phyloP scores from a whole-genome alignment of 1,140 invertebrate genomes.

The Chrysomallon squamiferum region DNA sequence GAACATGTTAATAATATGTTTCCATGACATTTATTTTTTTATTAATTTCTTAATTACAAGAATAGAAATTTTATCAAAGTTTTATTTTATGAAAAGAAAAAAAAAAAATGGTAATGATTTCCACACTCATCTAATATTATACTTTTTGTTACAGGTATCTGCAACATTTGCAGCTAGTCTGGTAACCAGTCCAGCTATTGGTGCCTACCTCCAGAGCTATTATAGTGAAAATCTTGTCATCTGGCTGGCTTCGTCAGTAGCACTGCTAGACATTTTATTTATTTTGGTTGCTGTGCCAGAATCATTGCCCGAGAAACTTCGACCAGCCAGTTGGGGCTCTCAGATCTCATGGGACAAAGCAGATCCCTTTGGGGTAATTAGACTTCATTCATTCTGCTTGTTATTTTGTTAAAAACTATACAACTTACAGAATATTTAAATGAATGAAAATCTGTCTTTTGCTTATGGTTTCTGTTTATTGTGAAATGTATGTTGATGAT shows the following conservation, averaged over 20 bases:
- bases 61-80: too few relatives aligned
- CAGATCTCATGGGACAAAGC: conserved; percentile 83
- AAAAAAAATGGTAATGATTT: too few relatives aligned
- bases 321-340: conserved; percentile 57
- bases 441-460: neutral
- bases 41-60: too few relatives aligned
- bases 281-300: conserved; percentile 98
- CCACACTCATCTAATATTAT: too few relatives aligned
- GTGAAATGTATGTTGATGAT: too few relatives aligned
- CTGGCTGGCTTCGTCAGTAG: conserved; percentile 90
- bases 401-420: too few relatives aligned
- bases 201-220: conserved; percentile 87
- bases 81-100: too few relatives aligned
- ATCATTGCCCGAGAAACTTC: conserved; percentile 83
- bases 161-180: conserved; percentile 98
- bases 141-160: conserved; percentile 73
- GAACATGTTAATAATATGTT: too few relatives aligned
- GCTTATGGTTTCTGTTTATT: too few relatives aligned
- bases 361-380: conserved; percentile 90
- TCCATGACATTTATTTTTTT: too few relatives aligned
- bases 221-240: conserved; percentile 95
- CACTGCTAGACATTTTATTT: conserved; percentile 96
- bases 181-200: conserved; percentile 95
- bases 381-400: too few relatives aligned
- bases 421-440: too few relatives aligned